Percentiles rank a stretch among this genome's conserved stretches.
phyloP scores from a whole-genome alignment of 2,888 invertebrate genomes.

The Onchidella celtica region DNA sequence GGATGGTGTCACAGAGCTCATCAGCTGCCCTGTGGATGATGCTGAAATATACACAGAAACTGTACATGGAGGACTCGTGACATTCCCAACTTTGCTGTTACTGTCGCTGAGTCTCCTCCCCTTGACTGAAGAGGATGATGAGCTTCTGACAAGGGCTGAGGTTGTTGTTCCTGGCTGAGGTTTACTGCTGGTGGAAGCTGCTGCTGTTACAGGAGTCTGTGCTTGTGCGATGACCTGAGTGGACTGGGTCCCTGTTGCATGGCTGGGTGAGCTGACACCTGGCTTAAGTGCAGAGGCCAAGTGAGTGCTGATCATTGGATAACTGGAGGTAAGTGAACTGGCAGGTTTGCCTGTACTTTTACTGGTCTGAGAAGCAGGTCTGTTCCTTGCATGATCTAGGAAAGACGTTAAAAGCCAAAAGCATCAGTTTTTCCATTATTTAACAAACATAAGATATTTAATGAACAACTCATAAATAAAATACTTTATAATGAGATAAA shows the following conservation, averaged over 20 bases:
- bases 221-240: background rate
- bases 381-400: background rate
- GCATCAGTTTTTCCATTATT: too few relatives aligned
- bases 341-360: background rate
- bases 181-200: background rate
- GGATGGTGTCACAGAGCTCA: background rate
- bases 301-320: slow-evolving; percentile 39
- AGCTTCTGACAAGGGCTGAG: background rate
- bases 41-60: background rate
- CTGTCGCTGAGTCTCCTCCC: background rate
- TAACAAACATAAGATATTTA: too few relatives aligned
- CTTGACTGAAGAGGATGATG: background rate
- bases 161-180: background rate
- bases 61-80: background rate
- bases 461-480: too few relatives aligned
- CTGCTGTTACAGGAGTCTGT: background rate
- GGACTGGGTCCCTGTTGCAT: background rate
- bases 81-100: background rate
- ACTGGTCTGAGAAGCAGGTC: background rate
- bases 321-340: slow-evolving; percentile 37
- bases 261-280: background rate
- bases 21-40: background rate
- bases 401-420: too few relatives aligned
- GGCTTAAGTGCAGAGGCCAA: slow-evolving; percentile 11
- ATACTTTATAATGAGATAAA: too few relatives aligned